Base-by-base conservation (phyloP, 2,113 vertebrate genomes). In the Xyrauchen texanus region DNA sequence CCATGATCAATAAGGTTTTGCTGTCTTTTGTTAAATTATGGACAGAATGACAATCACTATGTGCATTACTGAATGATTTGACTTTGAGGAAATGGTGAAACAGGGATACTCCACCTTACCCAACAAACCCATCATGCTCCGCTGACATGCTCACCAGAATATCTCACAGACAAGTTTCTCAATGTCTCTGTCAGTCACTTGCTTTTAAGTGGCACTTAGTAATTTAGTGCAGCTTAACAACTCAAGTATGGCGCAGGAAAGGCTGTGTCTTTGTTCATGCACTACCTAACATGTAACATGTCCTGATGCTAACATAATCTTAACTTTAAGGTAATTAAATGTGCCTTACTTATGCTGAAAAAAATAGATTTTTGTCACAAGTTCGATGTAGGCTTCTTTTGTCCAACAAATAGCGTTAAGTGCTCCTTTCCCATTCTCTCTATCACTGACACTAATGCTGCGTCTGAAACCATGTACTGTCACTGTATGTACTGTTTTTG, bases 21-120 rank as follows among this genome's bases (percentile, higher is more conserved):
- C 66, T 68, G 16, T 68, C 46, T 51, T 68, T 68, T 68, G 66
- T 68, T 51, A 49, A 68, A 21, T 21, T 16, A 51, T 68, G 49
- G 66, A 51, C 15, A 62, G 47, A 11, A 21, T 21, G 11, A 7
- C 47, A 52, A 51, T 12, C 67, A 68, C 10, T 68, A 49, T 7
- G 15, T 11, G 21, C 15, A 34, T 68, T 34, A 21, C 47, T 51
- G 46, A 68, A 21, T 16, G 34, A 12, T 52, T 67, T 49, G 45
- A 67, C n/a, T 16, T 68, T 68, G 66, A 21, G 66, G 47, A 21
- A 67, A 49, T 44, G 2, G 64, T 47, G 47, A n/a, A 7, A 15
- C 44, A 66, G 44, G 12, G 13, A 68, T 66, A 47, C 8, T 68
- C n/a, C 46, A 21, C 65, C 65, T 68, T 68, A 68, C 8, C 8